Evolutionary conservation across 2,113 vertebrate genomes (phyloP).

Genomic region (Cercocebus atys): DNA sequence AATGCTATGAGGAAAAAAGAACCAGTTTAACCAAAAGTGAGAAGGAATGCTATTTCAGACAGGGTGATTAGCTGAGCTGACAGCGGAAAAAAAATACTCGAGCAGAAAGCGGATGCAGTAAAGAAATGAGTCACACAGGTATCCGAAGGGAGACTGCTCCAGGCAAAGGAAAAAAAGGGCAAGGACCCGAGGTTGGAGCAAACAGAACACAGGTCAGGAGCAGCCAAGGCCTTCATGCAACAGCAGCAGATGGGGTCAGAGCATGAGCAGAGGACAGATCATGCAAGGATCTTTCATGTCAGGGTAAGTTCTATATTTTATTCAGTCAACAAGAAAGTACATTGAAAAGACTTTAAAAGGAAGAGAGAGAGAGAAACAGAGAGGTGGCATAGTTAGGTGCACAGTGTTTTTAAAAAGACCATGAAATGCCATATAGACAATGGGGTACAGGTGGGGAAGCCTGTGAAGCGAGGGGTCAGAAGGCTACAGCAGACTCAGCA

Average conservation of each 20-base stretch:
- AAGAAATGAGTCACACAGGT: neutral
- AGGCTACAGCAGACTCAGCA: neutral
- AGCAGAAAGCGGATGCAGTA: neutral
- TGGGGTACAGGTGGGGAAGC: neutral
- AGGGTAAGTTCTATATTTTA: neutral
- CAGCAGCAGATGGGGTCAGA: neutral
- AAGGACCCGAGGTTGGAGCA: accelerated
- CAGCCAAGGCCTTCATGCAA: accelerated
- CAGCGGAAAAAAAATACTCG: neutral
- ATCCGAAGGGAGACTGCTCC: neutral
- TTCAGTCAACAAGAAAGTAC: neutral
- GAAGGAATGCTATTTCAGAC: neutral
- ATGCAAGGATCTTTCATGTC: neutral
- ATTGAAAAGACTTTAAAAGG: neutral
- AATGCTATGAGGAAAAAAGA: neutral
- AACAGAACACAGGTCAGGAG: accelerated
- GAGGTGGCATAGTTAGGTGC: neutral
- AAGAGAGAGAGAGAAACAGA: neutral
- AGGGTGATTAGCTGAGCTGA: no score
- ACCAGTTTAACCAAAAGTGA: no score
- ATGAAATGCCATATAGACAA: neutral
- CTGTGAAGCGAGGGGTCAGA: neutral
- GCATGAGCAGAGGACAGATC: neutral
- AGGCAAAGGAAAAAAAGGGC: neutral
- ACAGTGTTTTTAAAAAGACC: neutral